Evolutionary conservation across 2,888 invertebrate genomes (phyloP), one percentile per base, ranked within the genome.

Genomic region (Dolichomitus sp.): DNA sequence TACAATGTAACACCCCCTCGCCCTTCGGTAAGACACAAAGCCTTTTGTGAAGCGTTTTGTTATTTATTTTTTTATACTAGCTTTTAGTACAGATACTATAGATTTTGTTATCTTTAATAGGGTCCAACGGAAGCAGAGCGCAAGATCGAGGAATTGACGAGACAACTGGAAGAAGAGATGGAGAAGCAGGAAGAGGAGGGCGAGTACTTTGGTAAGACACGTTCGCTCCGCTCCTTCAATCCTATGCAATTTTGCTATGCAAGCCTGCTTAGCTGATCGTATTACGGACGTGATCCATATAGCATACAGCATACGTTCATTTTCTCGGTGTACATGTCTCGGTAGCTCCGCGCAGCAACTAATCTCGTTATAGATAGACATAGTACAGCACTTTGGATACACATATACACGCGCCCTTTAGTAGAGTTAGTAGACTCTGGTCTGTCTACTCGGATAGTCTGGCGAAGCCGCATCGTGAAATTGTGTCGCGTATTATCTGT

Each of bases 111-210:
- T 72, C 45, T 33, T 74, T 81, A 70, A 17, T 77, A 95, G 94
- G 98, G 98, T 3, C 98, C 98, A 23, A 98, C 98, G 75, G 98
- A 98, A 93, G 98, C 98, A 40, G 98, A 99, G 94, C 96, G 97
- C 77, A 99, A 99, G 94, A 97, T 99, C 90, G 98, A 98, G 93
- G 98, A 98, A 91, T 95, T 99, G 84, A 98, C 98, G 14, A 95
- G 98, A 72, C 98, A 98, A 92, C 95, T 99, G 85, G 99, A 99
- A 93, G 98, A 98, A 93, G 98, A 99, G 95, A 98, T 99, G 97
- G 99, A 99, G 93, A 97, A 98, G 89, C 97, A 98, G 90, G 98
- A 98, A 94, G 98, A 98, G 89, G 98, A 98, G 93, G 99, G 98
- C 88, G 99, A 99, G 95, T 99, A 98, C 94, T 99, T 99, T 95